Conservation (phyloP, 2,113 vertebrate species). For the Bambusicola thoracicus region DNA sequence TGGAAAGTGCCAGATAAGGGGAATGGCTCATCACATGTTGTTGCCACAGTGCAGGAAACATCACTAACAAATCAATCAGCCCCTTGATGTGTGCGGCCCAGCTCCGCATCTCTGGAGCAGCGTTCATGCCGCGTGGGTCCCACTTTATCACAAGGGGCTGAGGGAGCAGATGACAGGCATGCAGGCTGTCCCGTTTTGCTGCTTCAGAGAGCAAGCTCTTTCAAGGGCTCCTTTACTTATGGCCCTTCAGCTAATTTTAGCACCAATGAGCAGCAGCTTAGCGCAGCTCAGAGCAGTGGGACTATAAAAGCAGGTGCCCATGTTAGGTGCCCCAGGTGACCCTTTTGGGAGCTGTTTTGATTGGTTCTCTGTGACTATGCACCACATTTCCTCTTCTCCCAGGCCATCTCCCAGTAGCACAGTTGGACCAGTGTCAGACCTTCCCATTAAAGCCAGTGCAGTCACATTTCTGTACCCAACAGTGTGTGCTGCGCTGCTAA, state of each 20-base stretch:
- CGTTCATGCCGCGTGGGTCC: background rate
- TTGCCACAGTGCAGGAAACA: slow-evolving; percentile 44
- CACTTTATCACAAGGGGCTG: background rate
- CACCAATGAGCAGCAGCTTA: background rate
- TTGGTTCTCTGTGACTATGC: background rate
- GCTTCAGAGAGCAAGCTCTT: background rate
- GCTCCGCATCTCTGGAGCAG: background rate
- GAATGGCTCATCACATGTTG: slow-evolving; percentile 53
- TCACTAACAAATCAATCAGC: slow-evolving; percentile 6
- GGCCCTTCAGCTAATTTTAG: background rate
- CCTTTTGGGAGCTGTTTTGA: background rate
- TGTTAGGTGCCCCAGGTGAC: background rate
- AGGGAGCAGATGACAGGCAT: background rate
- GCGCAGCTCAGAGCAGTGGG: background rate
- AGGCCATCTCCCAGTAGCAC: background rate
- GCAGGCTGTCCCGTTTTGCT: background rate
- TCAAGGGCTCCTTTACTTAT: background rate
- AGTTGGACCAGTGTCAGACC: background rate
- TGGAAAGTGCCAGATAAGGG: slow-evolving; percentile 54
- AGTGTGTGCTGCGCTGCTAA: background rate
- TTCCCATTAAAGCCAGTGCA: background rate
- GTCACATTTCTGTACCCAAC: background rate
- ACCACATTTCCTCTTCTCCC: background rate
- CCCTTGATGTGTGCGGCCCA: background rate
- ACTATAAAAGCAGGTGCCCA: rapidly evolving